Evolutionary conservation across 2,888 invertebrate species (phyloP), one percentile per base, ranked within the genome.

Genomic region (Chrysolina haemoptera): DNA sequence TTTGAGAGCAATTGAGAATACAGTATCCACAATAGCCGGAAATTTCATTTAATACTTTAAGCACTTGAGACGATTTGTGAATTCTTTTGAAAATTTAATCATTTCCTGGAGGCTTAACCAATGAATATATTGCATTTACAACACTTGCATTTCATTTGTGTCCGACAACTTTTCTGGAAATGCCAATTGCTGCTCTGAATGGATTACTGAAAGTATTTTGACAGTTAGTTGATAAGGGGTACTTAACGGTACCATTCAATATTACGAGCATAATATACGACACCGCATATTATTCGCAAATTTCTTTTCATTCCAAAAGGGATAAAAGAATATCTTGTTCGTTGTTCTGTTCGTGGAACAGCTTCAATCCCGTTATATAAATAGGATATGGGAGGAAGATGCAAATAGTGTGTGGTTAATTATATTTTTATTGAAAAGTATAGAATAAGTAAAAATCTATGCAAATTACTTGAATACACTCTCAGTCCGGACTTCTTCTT

Each of bases 91-190:
- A 53, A 53, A 10, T 11, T 20, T 5, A 14, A 12, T 5, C 1
- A 53, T 53, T 20, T 53, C 53, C 53, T 12, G n/a, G 14, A 27
- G 35, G 22, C 35, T 59, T 22, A 12, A 35, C 59, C 14, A 27
- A 8, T 9, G 0, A 10, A n/a, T 16, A 35, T 14, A 59, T 2
- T 53, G 18, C 53, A 10, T 14, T 6, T 6, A 50, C n/a, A n/a
- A 27, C n/a, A 59, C 59, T 59, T n/a, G 35, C 10, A 27, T 6
- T 35, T 35, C 22, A 35, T 27, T 59, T 59, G 27, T 1, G 22
- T n/a, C 9, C 27, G 59, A 59, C 59, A 59, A 59, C 27, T 59
- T 59, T 35, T 59, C 59, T 59, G 59, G 35, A 59, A 59, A 8
- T 22, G 59, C 14, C 59, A n/a, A 59, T 27, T 35, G 27, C 9